A percentile compares a stretch with the other conserved stretches of the same genome.
Evolutionary conservation across 1,140 invertebrate genomes (phyloP).

Genomic region (Mya arenaria): DNA sequence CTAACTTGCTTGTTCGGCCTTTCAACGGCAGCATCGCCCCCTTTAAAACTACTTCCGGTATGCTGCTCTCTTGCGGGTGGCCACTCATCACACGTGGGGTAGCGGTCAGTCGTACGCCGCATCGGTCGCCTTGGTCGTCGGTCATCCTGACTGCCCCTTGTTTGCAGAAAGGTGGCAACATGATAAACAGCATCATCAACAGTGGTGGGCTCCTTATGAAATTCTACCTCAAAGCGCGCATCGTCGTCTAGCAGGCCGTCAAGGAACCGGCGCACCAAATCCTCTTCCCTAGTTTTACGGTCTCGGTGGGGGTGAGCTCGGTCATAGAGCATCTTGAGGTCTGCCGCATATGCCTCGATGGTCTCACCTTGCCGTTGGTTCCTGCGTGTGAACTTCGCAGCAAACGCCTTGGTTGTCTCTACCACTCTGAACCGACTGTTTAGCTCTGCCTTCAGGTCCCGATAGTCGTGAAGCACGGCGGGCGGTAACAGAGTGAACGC

Average conservation of each 20-base stretch:
- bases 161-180: slow-evolving; percentile 21
- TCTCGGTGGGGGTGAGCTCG: slow-evolving; percentile 35
- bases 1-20: background rate
- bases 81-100: background rate
- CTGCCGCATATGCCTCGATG: slow-evolving; percentile 50
- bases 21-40: background rate
- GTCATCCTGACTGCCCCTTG: background rate
- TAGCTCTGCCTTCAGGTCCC: slow-evolving; percentile 25
- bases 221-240: slow-evolving; percentile 34
- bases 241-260: slow-evolving; percentile 35
- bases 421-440: slow-evolving; percentile 43
- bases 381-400: slow-evolving; percentile 20
- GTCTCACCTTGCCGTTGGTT: slow-evolving; percentile 22
- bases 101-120: background rate
- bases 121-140: background rate
- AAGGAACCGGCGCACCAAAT: slow-evolving; percentile 39
- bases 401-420: slow-evolving; percentile 40
- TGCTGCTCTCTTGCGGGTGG: too few species aligned
- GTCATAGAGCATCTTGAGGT: slow-evolving; percentile 53
- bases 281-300: slow-evolving; percentile 37
- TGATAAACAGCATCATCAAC: slow-evolving; percentile 47
- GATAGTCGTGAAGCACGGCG: slow-evolving; percentile 13
- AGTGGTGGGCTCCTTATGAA: slow-evolving; percentile 37
- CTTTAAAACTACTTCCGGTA: background rate
- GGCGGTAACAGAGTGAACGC: slow-evolving; percentile 38